Evolutionary conservation across 1,140 invertebrate species (phyloP).

Genomic region (Meloidogyne chitwoodi): DNA sequence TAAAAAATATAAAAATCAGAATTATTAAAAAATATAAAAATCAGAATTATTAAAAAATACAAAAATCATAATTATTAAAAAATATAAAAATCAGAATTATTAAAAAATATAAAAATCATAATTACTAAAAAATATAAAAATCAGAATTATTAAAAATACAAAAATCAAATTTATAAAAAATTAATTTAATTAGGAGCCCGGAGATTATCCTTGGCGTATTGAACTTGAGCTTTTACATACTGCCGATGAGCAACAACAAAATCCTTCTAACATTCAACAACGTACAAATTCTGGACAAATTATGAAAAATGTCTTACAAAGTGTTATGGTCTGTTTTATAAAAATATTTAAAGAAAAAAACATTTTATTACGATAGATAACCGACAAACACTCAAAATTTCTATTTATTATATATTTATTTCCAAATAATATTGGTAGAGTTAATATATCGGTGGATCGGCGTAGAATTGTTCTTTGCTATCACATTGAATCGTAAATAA

Average conservation of each 20-base stretch:
- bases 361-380: neutral
- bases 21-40: neutral
- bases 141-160: neutral
- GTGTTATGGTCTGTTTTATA: neutral
- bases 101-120: too few relatives aligned
- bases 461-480: neutral
- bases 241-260: neutral
- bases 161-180: neutral
- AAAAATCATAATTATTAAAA: too few relatives aligned
- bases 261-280: neutral
- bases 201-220: neutral
- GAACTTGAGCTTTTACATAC: neutral
- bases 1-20: neutral
- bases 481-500: neutral
- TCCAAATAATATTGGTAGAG: neutral
- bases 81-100: neutral
- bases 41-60: neutral
- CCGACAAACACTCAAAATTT: conserved; percentile 4
- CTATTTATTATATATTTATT: conserved; percentile 5
- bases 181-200: neutral
- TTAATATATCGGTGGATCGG: neutral
- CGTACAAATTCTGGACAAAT: neutral
- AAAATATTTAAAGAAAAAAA: neutral
- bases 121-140: neutral
- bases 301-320: neutral